Base-by-base conservation (phyloP, 2,888 invertebrate genomes). In the Subacronicta megacephala region DNA sequence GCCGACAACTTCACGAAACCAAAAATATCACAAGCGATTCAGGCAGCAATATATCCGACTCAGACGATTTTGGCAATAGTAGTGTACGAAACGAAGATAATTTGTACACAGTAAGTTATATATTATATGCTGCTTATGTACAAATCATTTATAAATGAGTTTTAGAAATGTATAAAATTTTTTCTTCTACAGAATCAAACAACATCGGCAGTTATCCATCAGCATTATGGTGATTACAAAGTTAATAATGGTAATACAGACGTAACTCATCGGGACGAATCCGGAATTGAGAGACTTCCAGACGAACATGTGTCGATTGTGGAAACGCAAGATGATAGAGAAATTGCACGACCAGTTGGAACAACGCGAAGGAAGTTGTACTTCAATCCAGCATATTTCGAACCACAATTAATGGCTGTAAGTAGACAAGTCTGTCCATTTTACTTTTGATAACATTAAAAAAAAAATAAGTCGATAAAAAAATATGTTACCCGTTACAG, bases 371-470 rank as follows among this genome's bases (percentile, higher is more conserved):
- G 97, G 69, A 98, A 98, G 81, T 93, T 98, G 2, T 98, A 98
- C 83, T 98, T 98, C 81, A 98, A 98, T 86, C 98, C 98, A 0
- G 98, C 98, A 7, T 98, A 98, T 84, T 98, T 98, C 81, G 98
- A 98, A 84, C 97, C 97, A 20, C 97, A 98, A 72, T 87, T 98
- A 42, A 95, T 98, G 84, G 94, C 96, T 93, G 98, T 98, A 93
- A 95, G 95, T 79, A 31, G 7, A 26, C 4, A 4, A 20, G 4
- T 23, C 7, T 23, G 9, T 15, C 10, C 7, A 7, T 37, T 1
- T 7, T 7, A 9, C n/a, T 16, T 18, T 20, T 13, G 1, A n/a
- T 1, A 42, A 41, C 6, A 0, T 36, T 36, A 17, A 3, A 18
- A 3, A 18, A 18, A 18, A 18, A 3, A 4, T 18, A 20, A 20